phyloP scores from a whole-genome alignment of 1,140 invertebrate species.

The Anastatus disparis region DNA sequence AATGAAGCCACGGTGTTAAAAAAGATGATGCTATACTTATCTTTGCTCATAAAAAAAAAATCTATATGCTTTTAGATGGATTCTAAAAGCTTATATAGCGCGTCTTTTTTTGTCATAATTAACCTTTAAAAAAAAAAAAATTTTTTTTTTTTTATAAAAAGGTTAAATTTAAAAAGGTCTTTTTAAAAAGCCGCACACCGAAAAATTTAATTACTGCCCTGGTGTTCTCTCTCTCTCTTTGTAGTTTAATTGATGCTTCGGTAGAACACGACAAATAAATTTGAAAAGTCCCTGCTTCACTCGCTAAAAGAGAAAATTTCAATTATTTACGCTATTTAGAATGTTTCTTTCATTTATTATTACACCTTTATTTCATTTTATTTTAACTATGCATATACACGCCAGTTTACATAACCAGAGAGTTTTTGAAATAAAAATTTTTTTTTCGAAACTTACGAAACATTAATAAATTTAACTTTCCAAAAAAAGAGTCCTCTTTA shows the following conservation, averaged over 20 bases:
- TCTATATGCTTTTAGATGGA: background rate
- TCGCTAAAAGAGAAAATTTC: background rate
- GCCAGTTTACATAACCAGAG: too few relatives aligned
- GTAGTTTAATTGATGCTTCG: constrained; percentile 16
- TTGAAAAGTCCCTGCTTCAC: background rate
- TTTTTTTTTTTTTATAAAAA: too few relatives aligned
- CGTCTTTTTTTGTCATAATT: constrained; percentile 1
- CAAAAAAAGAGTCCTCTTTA: too few relatives aligned
- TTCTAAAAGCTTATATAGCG: background rate
- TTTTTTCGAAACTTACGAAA: too few relatives aligned
- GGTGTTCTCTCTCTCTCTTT: too few relatives aligned
- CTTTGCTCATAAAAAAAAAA: background rate
- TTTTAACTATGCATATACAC: too few relatives aligned
- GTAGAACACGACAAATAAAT: constrained; percentile 4
- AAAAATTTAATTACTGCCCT: constrained; percentile 22
- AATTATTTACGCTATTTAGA: background rate
- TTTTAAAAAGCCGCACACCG: constrained; percentile 14
- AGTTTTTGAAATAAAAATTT: too few relatives aligned
- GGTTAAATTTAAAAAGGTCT: constrained; percentile 24
- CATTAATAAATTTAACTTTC: too few relatives aligned
- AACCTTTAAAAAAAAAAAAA: background rate
- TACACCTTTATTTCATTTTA: too few relatives aligned
- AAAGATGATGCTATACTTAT: background rate
- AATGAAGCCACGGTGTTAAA: background rate
- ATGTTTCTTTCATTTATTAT: too few relatives aligned